Evolutionary conservation across 53 echinoderm and acorn worm genomes (phyloP), one percentile per base, ranked within the genome.

Genomic region (Luidia sarsii): DNA sequence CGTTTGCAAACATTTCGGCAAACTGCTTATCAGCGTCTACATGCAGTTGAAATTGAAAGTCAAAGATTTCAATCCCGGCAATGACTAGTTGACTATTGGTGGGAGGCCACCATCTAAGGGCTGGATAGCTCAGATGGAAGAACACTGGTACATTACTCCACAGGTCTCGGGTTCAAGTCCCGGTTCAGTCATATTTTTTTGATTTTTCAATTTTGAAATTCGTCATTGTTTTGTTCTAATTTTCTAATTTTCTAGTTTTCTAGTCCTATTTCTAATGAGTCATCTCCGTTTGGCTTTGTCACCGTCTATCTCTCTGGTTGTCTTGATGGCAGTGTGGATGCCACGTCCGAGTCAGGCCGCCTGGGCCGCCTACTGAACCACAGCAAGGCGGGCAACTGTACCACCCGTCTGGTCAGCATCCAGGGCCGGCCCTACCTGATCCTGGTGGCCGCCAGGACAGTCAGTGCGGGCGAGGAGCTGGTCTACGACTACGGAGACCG

Each of bases 401-500:
- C 88, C 71, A 97, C 97, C 9, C 90, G 84, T 24, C 86, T 90
- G 0, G 71, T 93, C 24, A 85, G 85, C 30, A 84, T 97, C 33
- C 64, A 68, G 18, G 91, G 63, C 64, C 74, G 50, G 68, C 97
- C 93, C 3, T 84, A 97, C 63, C 90, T 97, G 16, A 97, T 97
- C 49, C 79, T 97, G 0, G 87, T 91, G 7, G 97, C 97, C 3
- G 75, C 87, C 32, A 77, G 21, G 50, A 79, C 93, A 67, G 93
- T 97, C 38, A 16, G 57, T 27, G 67, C 64, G 29, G 89, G 81
- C 0, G 91, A 97, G 69, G 97, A 97, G 62, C 87, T 97, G 16
- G 37, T 97, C 32, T 97, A 97, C 39, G 97, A 97, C 53, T 97
- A 97, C n/a, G 97, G 97, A 39, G 97, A 97, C 32, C 37, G 97